Evolutionary conservation across 2,113 vertebrate species (phyloP).

Genomic region (Tamias sibiricus): DNA sequence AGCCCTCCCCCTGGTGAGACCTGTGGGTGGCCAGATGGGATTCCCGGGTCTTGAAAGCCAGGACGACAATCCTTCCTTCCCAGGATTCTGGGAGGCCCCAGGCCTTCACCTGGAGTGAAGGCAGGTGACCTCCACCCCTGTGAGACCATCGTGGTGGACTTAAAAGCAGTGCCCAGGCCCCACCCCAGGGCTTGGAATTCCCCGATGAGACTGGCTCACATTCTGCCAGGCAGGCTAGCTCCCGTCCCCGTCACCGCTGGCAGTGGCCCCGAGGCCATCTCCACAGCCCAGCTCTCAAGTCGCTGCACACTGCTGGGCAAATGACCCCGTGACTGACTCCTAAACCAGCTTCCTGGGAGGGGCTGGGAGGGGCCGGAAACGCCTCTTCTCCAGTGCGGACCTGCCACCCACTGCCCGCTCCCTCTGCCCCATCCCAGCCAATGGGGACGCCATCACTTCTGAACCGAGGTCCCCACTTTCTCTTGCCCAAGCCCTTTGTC

Average conservation of each 20-base stretch:
- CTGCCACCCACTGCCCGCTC: no score
- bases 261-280: neutral
- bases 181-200: neutral
- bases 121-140: no score
- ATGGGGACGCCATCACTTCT: neutral
- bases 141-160: neutral
- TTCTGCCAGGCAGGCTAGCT: no score
- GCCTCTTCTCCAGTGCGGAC: neutral
- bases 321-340: neutral
- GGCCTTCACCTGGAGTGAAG: no score
- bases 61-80: neutral
- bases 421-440: neutral
- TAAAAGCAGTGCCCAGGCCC: neutral
- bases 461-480: neutral
- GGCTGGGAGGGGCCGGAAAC: neutral
- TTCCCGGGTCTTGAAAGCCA: no score
- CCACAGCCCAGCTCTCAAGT: neutral
- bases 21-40: neutral
- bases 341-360: no score
- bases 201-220: neutral
- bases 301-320: neutral
- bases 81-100: no score
- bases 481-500: neutral
- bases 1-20: neutral
- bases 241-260: no score